These are phyloP conservation scores for Nematolebias whitei DNA, from an alignment of 2,113 vertebrate genomes.

Conservation along the genomic window DNA sequence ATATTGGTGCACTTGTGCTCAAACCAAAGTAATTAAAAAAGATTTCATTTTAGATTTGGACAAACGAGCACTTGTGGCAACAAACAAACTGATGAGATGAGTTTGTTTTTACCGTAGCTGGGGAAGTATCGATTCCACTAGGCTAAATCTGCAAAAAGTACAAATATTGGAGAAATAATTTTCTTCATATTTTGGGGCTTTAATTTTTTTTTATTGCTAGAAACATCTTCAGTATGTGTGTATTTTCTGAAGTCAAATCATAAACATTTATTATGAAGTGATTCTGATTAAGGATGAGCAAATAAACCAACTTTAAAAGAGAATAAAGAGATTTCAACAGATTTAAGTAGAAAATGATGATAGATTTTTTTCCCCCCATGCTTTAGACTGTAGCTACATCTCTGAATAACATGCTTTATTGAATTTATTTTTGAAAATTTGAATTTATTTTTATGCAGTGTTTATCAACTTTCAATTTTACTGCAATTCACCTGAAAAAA, in stretches of 20 bases:
- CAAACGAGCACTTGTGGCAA: constrained; percentile 23
- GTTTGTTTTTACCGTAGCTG: neutral
- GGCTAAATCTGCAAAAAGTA: constrained; percentile 19
- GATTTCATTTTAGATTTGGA: constrained; percentile 62
- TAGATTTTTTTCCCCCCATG: constrained; percentile 5
- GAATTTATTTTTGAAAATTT: neutral
- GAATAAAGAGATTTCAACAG: neutral
- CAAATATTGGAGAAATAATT: constrained; percentile 27
- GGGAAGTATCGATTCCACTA: constrained; percentile 16
- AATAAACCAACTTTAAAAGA: neutral
- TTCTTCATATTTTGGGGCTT: constrained; percentile 4
- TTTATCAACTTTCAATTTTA: too few relatives aligned
- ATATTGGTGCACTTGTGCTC: constrained; percentile 20
- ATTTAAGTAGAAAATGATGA: neutral
- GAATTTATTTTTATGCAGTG: neutral
- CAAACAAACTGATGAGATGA: constrained; percentile 19
- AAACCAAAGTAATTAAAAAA: constrained; percentile 52
- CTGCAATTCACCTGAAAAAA: too few relatives aligned
- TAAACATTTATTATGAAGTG: too few relatives aligned
- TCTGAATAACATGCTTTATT: constrained; percentile 2
- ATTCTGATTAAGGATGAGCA: too few relatives aligned
- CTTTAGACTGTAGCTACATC: neutral
- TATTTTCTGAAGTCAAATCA: too few relatives aligned
- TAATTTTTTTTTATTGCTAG: constrained; percentile 16
- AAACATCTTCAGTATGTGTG: too few relatives aligned